phyloP scores from a whole-genome alignment of 2,797 vertebrate genomes.

The Dermochelys coriacea region DNA sequence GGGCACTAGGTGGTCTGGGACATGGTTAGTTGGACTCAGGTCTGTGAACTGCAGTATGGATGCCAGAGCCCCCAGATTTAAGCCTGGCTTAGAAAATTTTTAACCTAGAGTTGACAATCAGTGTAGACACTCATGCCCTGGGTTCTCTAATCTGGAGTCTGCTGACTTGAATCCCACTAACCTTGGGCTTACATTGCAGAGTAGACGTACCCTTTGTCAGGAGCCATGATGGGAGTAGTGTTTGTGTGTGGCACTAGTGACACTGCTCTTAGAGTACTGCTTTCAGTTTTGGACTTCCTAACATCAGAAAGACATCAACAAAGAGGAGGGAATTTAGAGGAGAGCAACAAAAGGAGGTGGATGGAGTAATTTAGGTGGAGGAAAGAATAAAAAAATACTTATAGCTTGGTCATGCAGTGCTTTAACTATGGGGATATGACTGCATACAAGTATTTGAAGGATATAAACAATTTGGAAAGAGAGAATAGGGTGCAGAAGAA shows the following conservation, averaged over 20 bases:
- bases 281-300: background rate
- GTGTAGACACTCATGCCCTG: background rate
- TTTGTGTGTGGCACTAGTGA: background rate
- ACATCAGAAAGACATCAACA: background rate
- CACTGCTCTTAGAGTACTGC: background rate
- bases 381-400: background rate
- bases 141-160: too few relatives aligned
- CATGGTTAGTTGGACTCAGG: background rate
- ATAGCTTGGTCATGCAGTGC: background rate
- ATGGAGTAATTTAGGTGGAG: background rate
- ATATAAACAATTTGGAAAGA: background rate
- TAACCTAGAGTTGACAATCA: background rate
- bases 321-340: background rate
- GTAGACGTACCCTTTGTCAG: rapidly evolving
- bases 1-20: background rate
- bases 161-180: background rate
- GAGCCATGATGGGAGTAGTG: background rate
- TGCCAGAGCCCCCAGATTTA: background rate
- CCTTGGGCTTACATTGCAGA: background rate
- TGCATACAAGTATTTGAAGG: background rate
- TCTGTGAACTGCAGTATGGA: background rate
- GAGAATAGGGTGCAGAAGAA: background rate
- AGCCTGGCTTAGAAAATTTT: background rate
- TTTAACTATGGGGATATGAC: background rate
- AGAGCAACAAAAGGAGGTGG: background rate